A percentile compares a stretch with the other conserved stretches of the same genome.
Conservation (phyloP, 1,140 invertebrate species). For the Rhopalosiphum maidis region DNA sequence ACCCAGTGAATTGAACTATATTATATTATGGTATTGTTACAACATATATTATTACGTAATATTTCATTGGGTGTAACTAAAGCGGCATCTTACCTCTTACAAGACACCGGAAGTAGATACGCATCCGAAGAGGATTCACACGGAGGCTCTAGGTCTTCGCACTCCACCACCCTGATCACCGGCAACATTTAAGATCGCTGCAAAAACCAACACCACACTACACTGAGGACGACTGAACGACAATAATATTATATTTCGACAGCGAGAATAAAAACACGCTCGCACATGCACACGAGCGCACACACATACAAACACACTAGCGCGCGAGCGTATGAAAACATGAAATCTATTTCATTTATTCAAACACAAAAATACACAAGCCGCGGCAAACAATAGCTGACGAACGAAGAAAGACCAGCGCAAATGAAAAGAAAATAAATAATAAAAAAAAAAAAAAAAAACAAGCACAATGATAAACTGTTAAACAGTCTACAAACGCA, state of each 20-base stretch:
- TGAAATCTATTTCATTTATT: neutral
- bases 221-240: neutral
- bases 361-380: slow-evolving; percentile 15
- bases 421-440: neutral
- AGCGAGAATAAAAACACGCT: neutral
- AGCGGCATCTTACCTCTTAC: slow-evolving; percentile 44
- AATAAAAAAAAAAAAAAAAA: neutral
- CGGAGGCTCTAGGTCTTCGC: slow-evolving; percentile 47
- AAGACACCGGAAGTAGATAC: slow-evolving; percentile 34
- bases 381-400: slow-evolving; percentile 13
- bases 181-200: slow-evolving; percentile 54
- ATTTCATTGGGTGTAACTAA: neutral
- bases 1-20: neutral
- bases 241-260: neutral
- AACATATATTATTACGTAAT: neutral
- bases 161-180: slow-evolving; percentile 56
- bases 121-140: slow-evolving; percentile 37
- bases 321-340: too few relatives aligned
- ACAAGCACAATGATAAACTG: slow-evolving; percentile 23
- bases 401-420: neutral
- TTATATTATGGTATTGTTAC: neutral
- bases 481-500: slow-evolving; percentile 18
- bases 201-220: slow-evolving; percentile 38
- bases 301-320: neutral
- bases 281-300: neutral